phyloP scores from a whole-genome alignment of 2,888 invertebrate species.

The Ennomos quercinarius region DNA sequence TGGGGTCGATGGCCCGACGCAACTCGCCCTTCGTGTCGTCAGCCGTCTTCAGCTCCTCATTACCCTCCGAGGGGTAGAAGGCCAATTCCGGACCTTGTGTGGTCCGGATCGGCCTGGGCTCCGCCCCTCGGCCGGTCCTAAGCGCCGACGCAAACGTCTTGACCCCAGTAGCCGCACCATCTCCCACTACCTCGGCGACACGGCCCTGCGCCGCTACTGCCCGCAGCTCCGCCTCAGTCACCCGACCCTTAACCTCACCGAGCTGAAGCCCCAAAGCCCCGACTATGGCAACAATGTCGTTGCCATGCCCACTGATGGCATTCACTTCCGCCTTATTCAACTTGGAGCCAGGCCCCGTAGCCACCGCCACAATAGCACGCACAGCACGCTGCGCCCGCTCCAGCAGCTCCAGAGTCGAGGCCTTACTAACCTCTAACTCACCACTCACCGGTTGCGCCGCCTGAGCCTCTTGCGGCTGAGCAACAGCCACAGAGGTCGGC shows the following conservation, averaged over 20 bases:
- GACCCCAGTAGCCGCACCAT: neutral
- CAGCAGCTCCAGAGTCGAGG: neutral
- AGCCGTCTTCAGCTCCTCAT: neutral
- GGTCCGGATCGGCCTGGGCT: slow-evolving; percentile 1
- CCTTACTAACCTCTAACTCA: neutral
- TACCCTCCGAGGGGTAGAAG: slow-evolving; percentile 1
- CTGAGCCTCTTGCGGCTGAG: neutral
- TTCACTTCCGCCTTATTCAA: neutral
- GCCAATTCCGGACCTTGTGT: too few species aligned
- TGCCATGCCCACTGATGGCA: neutral
- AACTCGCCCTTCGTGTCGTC: slow-evolving; percentile 12
- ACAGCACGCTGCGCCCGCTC: neutral
- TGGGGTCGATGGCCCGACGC: neutral
- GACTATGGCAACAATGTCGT: neutral
- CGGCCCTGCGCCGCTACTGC: neutral
- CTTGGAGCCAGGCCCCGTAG: neutral
- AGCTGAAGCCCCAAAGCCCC: neutral
- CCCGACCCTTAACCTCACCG: too few species aligned
- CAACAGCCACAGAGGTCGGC: too few species aligned
- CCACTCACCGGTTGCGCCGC: neutral
- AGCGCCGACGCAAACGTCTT: neutral
- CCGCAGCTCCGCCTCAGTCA: neutral
- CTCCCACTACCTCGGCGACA: neutral
- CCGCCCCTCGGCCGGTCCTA: neutral
- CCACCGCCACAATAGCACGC: neutral